Percentiles rank a stretch among this genome's conserved stretches.
Evolutionary conservation across 2,113 vertebrate genomes (phyloP).

Genomic region (Cyanoderma ruficeps): DNA sequence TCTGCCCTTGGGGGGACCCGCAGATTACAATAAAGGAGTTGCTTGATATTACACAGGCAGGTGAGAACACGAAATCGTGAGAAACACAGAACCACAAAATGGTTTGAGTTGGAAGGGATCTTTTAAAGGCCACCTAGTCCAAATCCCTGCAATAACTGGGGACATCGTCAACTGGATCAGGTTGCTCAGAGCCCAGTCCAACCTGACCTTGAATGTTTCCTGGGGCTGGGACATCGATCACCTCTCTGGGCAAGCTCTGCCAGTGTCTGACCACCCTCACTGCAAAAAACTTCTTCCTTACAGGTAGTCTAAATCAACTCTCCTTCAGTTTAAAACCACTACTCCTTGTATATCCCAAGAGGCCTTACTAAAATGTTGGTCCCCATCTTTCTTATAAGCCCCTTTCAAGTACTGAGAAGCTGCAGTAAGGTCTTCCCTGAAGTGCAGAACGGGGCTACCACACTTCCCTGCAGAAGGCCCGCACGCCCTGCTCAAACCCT

Average conservation of each 20-base stretch:
- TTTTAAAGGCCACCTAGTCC: neutral
- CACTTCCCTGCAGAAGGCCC: rapidly evolving
- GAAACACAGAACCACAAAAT: neutral
- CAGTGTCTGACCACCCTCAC: neutral
- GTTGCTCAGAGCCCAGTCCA: neutral
- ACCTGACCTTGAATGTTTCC: neutral
- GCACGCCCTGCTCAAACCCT: neutral
- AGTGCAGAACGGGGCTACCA: neutral
- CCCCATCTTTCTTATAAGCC: neutral
- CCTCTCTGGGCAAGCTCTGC: neutral
- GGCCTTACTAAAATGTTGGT: neutral
- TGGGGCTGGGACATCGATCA: neutral
- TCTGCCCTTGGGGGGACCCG: neutral
- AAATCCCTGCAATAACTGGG: neutral
- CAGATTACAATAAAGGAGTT: rapidly evolving
- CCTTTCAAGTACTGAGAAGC: neutral
- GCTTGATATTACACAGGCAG: neutral
- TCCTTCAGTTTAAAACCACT: neutral
- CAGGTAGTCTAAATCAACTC: neutral
- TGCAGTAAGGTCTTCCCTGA: neutral
- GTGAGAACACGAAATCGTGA: neutral
- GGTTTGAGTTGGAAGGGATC: neutral
- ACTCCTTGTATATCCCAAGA: neutral
- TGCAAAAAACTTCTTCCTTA: neutral
- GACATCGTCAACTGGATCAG: neutral